Evolutionary conservation across 2,113 vertebrate species (phyloP).

Genomic region (Mustela nigripes): DNA sequence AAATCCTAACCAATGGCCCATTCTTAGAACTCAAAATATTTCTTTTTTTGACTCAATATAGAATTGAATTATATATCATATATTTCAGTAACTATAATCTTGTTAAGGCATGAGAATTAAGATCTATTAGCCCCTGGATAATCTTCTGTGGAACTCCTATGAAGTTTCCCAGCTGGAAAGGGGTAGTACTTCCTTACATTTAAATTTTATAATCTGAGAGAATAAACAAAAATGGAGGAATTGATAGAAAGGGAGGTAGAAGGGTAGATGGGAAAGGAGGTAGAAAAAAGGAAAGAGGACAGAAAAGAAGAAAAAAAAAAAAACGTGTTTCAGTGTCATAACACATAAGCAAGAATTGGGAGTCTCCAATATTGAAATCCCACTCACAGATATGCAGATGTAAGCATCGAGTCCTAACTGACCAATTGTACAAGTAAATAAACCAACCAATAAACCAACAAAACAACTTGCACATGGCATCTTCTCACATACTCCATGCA

Average conservation of each 20-base stretch:
- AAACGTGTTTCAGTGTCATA: neutral
- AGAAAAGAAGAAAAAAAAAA: neutral
- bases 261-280: neutral
- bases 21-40: neutral
- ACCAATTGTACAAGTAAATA: neutral
- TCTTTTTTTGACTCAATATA: neutral
- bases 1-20: neutral
- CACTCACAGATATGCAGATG: neutral
- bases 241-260: neutral
- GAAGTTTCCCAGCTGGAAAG: neutral
- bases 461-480: neutral
- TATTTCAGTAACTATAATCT: neutral
- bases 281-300: neutral
- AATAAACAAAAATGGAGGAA: neutral
- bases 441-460: neutral
- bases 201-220: neutral
- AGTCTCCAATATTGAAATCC: neutral
- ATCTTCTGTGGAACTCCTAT: neutral
- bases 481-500: neutral
- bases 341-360: neutral
- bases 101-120: neutral
- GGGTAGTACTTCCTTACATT: neutral
- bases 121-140: neutral
- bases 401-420: neutral
- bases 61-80: neutral